Evolutionary conservation across 2,888 invertebrate species (phyloP).

Genomic region (Cheilosia grossa): DNA sequence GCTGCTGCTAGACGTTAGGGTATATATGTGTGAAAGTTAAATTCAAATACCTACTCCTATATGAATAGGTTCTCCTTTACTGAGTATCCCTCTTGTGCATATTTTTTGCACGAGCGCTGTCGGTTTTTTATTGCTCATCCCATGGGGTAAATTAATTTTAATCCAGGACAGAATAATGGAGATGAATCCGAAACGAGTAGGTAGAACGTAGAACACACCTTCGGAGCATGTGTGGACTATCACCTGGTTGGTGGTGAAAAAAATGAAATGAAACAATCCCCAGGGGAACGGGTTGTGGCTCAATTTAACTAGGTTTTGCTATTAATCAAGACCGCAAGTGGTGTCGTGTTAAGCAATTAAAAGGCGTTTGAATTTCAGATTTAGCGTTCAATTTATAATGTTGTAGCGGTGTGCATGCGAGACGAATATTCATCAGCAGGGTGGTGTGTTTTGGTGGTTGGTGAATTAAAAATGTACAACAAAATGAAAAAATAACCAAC

Average conservation of each 20-base stretch:
- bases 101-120: slow-evolving; percentile 20
- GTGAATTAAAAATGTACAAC: too few relatives aligned
- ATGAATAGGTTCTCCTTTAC: slow-evolving; percentile 3
- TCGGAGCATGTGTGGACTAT: neutral
- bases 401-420: too few relatives aligned
- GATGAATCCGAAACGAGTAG: slow-evolving; percentile 12
- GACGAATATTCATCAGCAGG: too few relatives aligned
- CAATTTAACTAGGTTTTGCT: slow-evolving; percentile 8
- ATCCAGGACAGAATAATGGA: slow-evolving; percentile 41
- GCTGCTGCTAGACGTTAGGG: neutral
- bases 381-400: neutral
- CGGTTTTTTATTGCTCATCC: slow-evolving; percentile 28
- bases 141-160: slow-evolving; percentile 56
- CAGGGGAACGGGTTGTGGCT: neutral
- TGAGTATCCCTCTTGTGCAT: neutral
- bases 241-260: neutral
- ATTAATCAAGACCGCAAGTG: neutral
- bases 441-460: too few relatives aligned
- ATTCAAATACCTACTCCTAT: slow-evolving; percentile 26
- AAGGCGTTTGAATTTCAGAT: slow-evolving; percentile 8
- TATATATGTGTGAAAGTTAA: slow-evolving; percentile 29
- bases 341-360: slow-evolving; percentile 2
- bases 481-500: too few relatives aligned
- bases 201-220: neutral
- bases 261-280: neutral